Base-by-base conservation (phyloP, 2,797 vertebrate species). In the Perdix hodgsoniae region DNA sequence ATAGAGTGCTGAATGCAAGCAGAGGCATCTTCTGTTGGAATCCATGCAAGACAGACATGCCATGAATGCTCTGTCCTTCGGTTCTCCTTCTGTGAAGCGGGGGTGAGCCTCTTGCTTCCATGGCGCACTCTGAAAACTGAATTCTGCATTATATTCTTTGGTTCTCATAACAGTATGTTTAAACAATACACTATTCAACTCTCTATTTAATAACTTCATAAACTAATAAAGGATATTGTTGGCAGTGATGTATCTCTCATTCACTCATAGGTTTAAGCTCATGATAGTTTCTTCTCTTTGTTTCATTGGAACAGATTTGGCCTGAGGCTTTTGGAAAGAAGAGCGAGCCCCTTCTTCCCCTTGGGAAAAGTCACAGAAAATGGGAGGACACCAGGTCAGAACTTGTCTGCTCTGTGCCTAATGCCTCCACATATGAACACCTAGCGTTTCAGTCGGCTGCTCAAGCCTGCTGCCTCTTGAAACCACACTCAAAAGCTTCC, bases 111-210 rank as follows among this genome's bases (percentile, higher is more conserved):
- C 49, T 33, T 59, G 22, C 22, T 84, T 77, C 35, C 0, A 0
- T 0, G 1, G 80, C 72, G 39, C 14, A 6, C 16, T 85, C 4
- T 0, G 27, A 35, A 86, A 86, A 52, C 39, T 61, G 45, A 81
- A 83, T 64, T 60, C 66, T 67, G 66, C 91, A 56, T 75, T 60
- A 22, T 52, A 52, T 71, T 83, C 82, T 50, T 90, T 9, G 35
- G 79, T 63, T 87, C 80, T 79, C 77, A 89, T 73, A 82, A 79
- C 54, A 63, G 61, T 27, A 33, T 5, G 24, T 60, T 91, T 59
- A 72, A 94, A 94, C 66, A 93, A 77, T 85, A 64, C 21, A 33
- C 76, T 92, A 71, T 85, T 93, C 86, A 93, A 63, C 42, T 75
- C 3, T 1, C 67, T 57, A 63, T 45, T 90, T 88, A 89, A 69